Evolutionary conservation across 2,888 invertebrate species (phyloP), one percentile per base, ranked within the genome.

Genomic region (Cepaea hortensis): DNA sequence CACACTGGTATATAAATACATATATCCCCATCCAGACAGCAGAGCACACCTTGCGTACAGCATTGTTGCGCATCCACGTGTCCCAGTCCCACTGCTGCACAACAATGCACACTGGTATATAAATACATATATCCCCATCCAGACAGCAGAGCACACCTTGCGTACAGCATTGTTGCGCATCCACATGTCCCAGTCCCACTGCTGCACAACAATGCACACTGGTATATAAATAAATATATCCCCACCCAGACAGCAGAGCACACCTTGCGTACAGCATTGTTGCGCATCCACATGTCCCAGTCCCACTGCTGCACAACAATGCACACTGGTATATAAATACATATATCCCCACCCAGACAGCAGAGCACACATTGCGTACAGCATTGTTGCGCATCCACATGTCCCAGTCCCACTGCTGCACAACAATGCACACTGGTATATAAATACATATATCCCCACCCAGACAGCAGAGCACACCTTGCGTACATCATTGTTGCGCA

Each of bases 181-280:
- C 96, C 96, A 96, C 96, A 96, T 96, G 91, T 96, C 96, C 96
- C 96, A 96, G 92, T 96, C 96, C 96, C 96, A 96, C 92, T 95
- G 95, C 95, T 95, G 91, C 75, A 93, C 91, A 86, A 87, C 83
- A 15, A 83, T 62, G 70, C 70, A 46, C 72, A 35, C 1, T 35
- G 0, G 1, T 35, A 35, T 35, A 35, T 35, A 35, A 35, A 35
- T 35, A n/a, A n/a, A 35, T 35, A 35, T 35, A 35, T 35, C 35
- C 35, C 35, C 35, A 35, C 1, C 35, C 35, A 35, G 35, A 35
- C 35, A 35, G n/a, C n/a, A n/a, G n/a, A n/a, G n/a, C n/a, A n/a
- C n/a, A n/a, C 95, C 90, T 95, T 95, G 11, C 96, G 94, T 23
- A 96, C 94, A 88, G 94, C 94, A n/a, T 95, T 94, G 83, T 95